phyloP scores from a whole-genome alignment of 2,888 invertebrate genomes.

The Brassicogethes aeneus region DNA sequence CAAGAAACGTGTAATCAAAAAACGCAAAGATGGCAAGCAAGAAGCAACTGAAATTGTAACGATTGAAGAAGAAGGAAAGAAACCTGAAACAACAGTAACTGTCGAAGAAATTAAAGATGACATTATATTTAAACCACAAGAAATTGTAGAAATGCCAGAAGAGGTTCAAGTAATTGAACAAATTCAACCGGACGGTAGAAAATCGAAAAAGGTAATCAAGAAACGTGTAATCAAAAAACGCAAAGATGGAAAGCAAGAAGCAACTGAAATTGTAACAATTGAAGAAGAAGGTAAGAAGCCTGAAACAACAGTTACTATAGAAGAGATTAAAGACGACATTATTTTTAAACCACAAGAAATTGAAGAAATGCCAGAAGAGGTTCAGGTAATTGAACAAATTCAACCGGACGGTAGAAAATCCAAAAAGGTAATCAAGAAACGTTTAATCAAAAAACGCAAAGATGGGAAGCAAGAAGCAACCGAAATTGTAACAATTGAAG shows the following conservation, averaged over 20 bases:
- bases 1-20: constrained; percentile 25
- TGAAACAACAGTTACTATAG: constrained; percentile 23
- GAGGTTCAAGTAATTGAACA: constrained; percentile 22
- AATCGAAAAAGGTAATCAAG: constrained; percentile 23
- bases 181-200: constrained; percentile 23
- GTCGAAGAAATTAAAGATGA: constrained; percentile 23
- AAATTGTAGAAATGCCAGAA: constrained; percentile 11
- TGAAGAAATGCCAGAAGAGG: constrained; percentile 10
- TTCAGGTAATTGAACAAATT: constrained; percentile 31
- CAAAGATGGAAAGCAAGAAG: constrained; percentile 36
- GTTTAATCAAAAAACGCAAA: constrained; percentile 28
- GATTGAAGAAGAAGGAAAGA: constrained; percentile 26
- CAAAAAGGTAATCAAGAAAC: constrained; percentile 17
- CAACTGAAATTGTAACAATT: constrained; percentile 38
- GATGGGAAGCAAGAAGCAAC: constrained; percentile 30
- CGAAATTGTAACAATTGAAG: constrained; percentile 23
- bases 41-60: constrained; percentile 29
- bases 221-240: constrained; percentile 29
- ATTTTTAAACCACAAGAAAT: constrained; percentile 5
- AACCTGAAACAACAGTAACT: constrained; percentile 16
- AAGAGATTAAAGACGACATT: constrained; percentile 11
- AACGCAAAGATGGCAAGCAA: constrained; percentile 24
- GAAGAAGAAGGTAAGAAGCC: constrained; percentile 34
- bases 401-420: constrained; percentile 24
- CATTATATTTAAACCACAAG: constrained; percentile 15